Conservation (phyloP, 2,797 vertebrate genomes). For the Peromyscus nudipes region DNA sequence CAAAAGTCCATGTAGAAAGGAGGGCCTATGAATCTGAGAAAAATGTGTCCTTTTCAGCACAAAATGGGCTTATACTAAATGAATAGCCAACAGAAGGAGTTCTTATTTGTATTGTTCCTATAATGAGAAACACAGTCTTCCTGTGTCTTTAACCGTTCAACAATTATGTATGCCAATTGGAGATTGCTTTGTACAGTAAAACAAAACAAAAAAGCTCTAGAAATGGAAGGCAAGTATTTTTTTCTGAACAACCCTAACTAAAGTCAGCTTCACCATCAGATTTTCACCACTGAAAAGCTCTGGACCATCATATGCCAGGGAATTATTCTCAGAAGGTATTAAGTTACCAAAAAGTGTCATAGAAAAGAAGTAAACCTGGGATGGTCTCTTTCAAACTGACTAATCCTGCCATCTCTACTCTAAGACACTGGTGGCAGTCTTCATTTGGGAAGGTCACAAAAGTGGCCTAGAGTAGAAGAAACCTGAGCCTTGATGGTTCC, state of each 20-base stretch:
- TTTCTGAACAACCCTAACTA: not conserved
- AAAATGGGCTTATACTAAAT: not conserved
- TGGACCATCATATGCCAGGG: not conserved
- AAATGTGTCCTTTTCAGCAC: not conserved
- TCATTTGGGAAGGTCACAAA: not conserved
- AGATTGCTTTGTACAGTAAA: not conserved
- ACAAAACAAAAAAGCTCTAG: not conserved
- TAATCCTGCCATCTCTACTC: not conserved
- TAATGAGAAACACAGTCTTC: not conserved
- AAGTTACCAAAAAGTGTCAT: not conserved
- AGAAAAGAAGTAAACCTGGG: not conserved
- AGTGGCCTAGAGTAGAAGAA: not conserved
- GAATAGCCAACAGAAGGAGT: not conserved
- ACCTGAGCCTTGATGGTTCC: not conserved
- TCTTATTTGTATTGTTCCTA: constrained; percentile 23
- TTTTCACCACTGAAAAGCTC: not conserved
- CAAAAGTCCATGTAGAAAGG: not conserved
- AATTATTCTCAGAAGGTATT: not conserved
- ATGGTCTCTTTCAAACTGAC: not conserved
- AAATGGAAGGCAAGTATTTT: not conserved
- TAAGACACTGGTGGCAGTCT: not conserved
- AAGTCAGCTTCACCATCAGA: not conserved
- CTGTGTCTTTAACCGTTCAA: not conserved
- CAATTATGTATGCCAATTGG: not conserved
- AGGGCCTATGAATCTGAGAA: not conserved